phyloP scores from a whole-genome alignment of 2,797 vertebrate genomes.

The Falco berigora region DNA sequence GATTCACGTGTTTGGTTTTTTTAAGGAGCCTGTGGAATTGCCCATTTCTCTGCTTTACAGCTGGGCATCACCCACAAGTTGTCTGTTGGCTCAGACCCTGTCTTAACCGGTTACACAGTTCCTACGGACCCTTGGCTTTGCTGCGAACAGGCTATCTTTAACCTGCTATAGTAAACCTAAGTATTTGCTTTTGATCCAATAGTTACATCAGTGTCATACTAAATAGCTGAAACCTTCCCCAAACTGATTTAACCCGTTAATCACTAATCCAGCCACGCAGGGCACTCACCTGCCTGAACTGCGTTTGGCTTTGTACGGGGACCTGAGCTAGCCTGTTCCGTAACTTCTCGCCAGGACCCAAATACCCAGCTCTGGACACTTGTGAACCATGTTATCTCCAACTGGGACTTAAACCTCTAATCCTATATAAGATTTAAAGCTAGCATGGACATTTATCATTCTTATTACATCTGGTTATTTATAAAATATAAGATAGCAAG shows the following conservation, averaged over 20 bases:
- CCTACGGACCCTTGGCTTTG: background rate
- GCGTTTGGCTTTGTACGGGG: background rate
- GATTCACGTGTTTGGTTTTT: background rate
- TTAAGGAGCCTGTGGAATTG: background rate
- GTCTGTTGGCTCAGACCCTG: background rate
- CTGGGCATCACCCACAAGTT: background rate
- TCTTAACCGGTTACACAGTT: background rate
- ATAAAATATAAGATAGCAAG: background rate
- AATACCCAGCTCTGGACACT: background rate
- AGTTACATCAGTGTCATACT: background rate
- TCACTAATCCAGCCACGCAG: background rate
- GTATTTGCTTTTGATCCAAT: background rate
- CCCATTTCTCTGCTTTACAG: background rate
- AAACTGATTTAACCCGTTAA: background rate
- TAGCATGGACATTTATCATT: background rate
- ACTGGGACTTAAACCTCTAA: background rate
- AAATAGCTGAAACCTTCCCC: background rate
- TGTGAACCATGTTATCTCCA: fast-evolving
- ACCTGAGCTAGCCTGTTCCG: background rate
- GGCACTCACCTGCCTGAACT: background rate
- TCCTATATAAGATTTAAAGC: background rate
- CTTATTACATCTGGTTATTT: background rate
- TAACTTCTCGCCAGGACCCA: background rate
- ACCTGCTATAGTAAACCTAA: background rate
- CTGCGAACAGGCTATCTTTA: background rate